Evolutionary conservation across 2,113 vertebrate species (phyloP).

Genomic region (Bubalus kerabau): DNA sequence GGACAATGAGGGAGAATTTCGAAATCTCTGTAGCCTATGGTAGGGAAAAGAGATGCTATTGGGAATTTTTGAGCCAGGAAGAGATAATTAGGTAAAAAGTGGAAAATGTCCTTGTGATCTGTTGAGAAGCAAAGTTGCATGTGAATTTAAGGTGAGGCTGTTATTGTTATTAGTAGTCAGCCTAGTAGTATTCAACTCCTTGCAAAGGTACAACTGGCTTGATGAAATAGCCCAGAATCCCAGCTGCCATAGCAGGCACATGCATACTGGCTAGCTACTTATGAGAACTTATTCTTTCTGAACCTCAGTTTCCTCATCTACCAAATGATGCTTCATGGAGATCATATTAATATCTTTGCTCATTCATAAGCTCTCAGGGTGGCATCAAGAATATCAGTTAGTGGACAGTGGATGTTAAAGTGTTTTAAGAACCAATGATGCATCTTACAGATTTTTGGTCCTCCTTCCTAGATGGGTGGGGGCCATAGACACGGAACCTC

Average conservation of each 20-base stretch:
- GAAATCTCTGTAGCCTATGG: not conserved
- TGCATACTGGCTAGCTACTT: not conserved
- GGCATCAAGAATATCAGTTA: not conserved
- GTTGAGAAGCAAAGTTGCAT: constrained; percentile 12
- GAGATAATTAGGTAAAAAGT: not conserved
- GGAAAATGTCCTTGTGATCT: not conserved
- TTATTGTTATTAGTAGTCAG: not conserved
- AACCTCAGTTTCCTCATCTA: not conserved
- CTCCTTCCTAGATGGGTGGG: not conserved
- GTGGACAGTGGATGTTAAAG: not conserved
- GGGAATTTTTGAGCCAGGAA: not conserved
- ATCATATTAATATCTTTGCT: constrained; percentile 27
- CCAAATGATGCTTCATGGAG: not conserved
- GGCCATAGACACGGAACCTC: not conserved
- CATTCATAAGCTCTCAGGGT: not conserved
- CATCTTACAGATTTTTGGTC: not conserved
- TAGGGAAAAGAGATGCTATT: not conserved
- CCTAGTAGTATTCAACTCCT: not conserved
- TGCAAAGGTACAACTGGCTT: not conserved
- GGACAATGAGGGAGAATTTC: not conserved
- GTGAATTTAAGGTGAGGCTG: not conserved
- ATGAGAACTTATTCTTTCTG: not conserved
- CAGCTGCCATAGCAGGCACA: not conserved
- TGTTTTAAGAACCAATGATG: not conserved
- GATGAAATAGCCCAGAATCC: not conserved